Conservation (phyloP, 2,113 vertebrate species). For the Zingel zingel region DNA sequence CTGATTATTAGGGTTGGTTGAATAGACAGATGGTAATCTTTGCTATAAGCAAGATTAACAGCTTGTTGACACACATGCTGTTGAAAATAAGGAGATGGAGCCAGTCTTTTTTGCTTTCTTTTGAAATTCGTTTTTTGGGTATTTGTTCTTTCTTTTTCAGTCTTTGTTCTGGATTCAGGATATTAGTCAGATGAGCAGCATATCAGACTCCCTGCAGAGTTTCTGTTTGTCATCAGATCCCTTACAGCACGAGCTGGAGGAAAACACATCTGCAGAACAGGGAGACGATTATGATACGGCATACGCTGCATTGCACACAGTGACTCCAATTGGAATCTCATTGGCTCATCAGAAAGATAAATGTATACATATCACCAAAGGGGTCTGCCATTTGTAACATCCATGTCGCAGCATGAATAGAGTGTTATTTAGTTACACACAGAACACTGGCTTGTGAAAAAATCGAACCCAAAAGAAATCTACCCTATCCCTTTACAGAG, state of each 20-base stretch:
- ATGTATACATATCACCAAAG: slow-evolving; percentile 12
- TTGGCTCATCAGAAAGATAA: slow-evolving; percentile 16
- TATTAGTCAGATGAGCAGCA: slow-evolving; percentile 29
- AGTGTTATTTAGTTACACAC: neutral
- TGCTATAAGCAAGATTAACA: neutral
- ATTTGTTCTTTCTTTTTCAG: slow-evolving; percentile 19
- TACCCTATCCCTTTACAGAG: neutral
- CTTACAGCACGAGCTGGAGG: neutral
- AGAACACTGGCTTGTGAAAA: neutral
- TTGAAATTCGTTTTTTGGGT: slow-evolving; percentile 8
- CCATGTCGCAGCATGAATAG: neutral
- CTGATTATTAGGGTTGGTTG: slow-evolving; percentile 22
- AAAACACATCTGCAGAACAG: neutral
- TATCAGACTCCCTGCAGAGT: slow-evolving; percentile 7
- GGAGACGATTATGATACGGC: slow-evolving; percentile 11
- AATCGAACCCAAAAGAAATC: neutral
- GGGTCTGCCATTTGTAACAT: neutral
- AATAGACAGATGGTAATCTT: slow-evolving; percentile 31
- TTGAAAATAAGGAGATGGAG: neutral
- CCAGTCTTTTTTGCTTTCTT: neutral
- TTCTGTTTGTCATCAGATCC: slow-evolving; percentile 23
- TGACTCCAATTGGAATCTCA: neutral
- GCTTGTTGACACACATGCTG: slow-evolving; percentile 15
- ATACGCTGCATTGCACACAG: slow-evolving; percentile 14
- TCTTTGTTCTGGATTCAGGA: slow-evolving; percentile 21